Percentiles rank a stretch among this genome's conserved stretches.
These are phyloP conservation scores for Trachythela sp. DNA, from an alignment of 64 coral and sea anemone species.

Conservation along the genomic window DNA sequence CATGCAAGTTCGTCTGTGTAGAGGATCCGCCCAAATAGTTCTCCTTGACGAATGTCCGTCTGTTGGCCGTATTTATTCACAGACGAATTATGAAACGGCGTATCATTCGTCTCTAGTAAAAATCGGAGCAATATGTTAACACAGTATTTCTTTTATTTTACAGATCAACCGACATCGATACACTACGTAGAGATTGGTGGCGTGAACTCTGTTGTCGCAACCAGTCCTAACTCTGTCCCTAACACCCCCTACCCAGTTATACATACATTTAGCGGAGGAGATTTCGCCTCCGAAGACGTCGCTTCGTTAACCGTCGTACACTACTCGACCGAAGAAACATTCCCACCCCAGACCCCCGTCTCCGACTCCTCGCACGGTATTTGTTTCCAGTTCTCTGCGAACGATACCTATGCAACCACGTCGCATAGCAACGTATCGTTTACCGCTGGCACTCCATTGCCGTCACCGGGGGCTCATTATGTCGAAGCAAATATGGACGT, in stretches of 20 bases:
- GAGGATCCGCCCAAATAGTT: too few relatives aligned
- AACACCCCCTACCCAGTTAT: constrained; percentile 11
- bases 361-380: background rate
- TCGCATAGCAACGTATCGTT: background rate
- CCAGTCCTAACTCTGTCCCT: background rate
- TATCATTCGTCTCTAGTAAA: too few relatives aligned
- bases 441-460: background rate
- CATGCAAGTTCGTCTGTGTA: too few relatives aligned
- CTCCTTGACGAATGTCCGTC: too few relatives aligned
- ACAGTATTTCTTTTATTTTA: background rate
- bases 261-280: background rate
- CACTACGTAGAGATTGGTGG: background rate
- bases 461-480: constrained; percentile 22
- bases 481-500: background rate
- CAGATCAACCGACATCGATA: background rate
- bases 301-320: constrained; percentile 4
- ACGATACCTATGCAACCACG: background rate
- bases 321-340: background rate
- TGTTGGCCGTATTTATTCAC: too few relatives aligned
- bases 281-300: constrained; percentile 15
- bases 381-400: constrained; percentile 7
- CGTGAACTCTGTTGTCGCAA: background rate
- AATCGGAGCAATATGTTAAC: too few relatives aligned
- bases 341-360: constrained; percentile 11
- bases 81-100: too few relatives aligned